A percentile compares a stretch with the other conserved stretches of the same genome.
Evolutionary conservation across 2,113 vertebrate species (phyloP).

Genomic region (Verasper variegatus): DNA sequence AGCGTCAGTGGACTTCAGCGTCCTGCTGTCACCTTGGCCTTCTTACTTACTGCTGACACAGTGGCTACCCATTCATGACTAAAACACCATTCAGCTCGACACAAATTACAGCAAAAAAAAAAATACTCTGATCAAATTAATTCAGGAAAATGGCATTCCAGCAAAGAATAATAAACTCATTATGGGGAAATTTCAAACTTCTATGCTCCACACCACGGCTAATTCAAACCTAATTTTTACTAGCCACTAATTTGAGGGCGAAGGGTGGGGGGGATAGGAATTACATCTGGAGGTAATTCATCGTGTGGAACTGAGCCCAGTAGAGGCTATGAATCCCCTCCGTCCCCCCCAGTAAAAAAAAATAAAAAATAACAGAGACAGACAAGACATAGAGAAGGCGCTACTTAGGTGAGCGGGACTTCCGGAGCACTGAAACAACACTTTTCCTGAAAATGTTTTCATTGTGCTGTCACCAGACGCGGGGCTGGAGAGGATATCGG

Average conservation of each 20-base stretch:
- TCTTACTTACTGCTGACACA: slow-evolving; percentile 58
- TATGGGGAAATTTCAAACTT: slow-evolving; percentile 79
- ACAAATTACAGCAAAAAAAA: slow-evolving; percentile 60
- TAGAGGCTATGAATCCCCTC: slow-evolving; percentile 61
- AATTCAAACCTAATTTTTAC: slow-evolving; percentile 86
- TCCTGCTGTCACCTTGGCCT: slow-evolving; percentile 40
- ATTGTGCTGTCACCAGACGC: slow-evolving; percentile 73
- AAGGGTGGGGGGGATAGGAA: slow-evolving; percentile 72
- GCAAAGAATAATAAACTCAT: slow-evolving; percentile 84
- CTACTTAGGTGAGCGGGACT: slow-evolving; percentile 71
- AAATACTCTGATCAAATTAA: slow-evolving; percentile 61
- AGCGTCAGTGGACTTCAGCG: not conserved
- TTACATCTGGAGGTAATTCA: slow-evolving; percentile 86
- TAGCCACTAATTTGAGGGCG: slow-evolving; percentile 83
- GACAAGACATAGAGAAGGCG: slow-evolving; percentile 62
- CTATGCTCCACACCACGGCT: slow-evolving; percentile 75
- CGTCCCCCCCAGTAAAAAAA: not conserved
- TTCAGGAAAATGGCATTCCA: slow-evolving; percentile 75
- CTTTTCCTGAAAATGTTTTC: slow-evolving; percentile 75
- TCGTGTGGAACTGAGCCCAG: slow-evolving; percentile 79
- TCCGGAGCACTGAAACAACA: slow-evolving; percentile 70
- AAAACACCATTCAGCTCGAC: slow-evolving; percentile 69
- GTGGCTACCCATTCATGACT: slow-evolving; percentile 66
- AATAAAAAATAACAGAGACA: slow-evolving; percentile 38
- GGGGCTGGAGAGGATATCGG: slow-evolving; percentile 68